Base-by-base conservation (phyloP, 2,797 vertebrate genomes). In the Sebastes hopkinsi region DNA sequence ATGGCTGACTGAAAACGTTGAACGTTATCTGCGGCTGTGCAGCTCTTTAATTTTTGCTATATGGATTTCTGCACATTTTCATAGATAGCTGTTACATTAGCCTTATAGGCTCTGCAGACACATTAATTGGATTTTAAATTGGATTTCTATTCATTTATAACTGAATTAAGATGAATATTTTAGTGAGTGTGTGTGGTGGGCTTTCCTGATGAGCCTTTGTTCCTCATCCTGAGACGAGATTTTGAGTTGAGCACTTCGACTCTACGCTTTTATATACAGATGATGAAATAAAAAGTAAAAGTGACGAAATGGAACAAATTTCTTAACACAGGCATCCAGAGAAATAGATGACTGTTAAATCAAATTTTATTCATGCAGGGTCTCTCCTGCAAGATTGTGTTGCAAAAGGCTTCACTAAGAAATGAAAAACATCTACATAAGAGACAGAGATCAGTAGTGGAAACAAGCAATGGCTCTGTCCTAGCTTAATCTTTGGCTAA, bases 261-360 rank as follows among this genome's bases (percentile, higher is more conserved):
- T 30, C 5, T 38, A 14, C 1, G 30, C 25, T 84, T 81, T 88
- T 27, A 72, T 76, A 71, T 20, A 29, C 54, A 79, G 75, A 59
- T 88, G 88, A 92, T 87, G 85, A 86, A 90, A 87, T 68, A 36
- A 72, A 75, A 81, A 61, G 71, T 59, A 82, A 90, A 86, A 77
- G 29, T 62, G 32, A 71, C 75, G 76, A 83, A 88, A 88, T 81
- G 18, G 67, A 81, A 81, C 32, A 72, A 70, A 73, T 64, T 69
- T 83, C 71, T 73, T 67, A 68, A 46, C 56, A 67, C 16, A 81
- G 62, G 76, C 68, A 81, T 74, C 64, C 74, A 75, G 72, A 83
- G 50, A 76, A 81, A 67, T 22, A 52, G 55, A 83, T 59, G 30
- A 64, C 56, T 69, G 12, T 73, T 72, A 60, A 46, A 67, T 76